phyloP scores from a whole-genome alignment of 2,888 invertebrate species.

The Chloroclystis v-ata region DNA sequence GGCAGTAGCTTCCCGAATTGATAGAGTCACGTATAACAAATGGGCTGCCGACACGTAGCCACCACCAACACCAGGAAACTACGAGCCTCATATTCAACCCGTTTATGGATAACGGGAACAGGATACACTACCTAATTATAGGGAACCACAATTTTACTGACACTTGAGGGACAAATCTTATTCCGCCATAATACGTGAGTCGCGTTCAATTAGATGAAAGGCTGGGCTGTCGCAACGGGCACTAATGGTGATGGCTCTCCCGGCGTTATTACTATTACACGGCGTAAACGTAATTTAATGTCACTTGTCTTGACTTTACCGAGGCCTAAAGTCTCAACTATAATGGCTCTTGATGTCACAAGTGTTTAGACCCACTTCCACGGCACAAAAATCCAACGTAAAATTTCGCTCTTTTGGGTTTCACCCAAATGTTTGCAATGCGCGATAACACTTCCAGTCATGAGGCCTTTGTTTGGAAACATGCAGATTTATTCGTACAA shows the following conservation, averaged over 20 bases:
- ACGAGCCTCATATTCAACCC: slow-evolving; percentile 39
- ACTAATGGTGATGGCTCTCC: slow-evolving; percentile 17
- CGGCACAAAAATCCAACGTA: too few relatives aligned
- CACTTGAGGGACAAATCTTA: slow-evolving; percentile 37
- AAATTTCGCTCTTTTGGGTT: too few relatives aligned
- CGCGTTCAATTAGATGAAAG: slow-evolving; percentile 22
- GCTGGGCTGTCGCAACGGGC: slow-evolving; percentile 8
- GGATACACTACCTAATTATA: slow-evolving; percentile 45
- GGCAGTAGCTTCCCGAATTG: slow-evolving; percentile 19
- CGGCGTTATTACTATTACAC: slow-evolving; percentile 12
- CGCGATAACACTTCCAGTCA: not conserved
- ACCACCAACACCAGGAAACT: slow-evolving; percentile 46
- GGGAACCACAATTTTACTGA: slow-evolving; percentile 35
- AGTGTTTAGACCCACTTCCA: not conserved
- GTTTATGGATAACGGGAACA: slow-evolving; percentile 45
- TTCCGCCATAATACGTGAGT: slow-evolving; percentile 25
- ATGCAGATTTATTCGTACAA: not conserved
- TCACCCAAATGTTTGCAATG: not conserved
- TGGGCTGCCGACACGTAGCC: slow-evolving; percentile 38
- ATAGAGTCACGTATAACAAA: slow-evolving; percentile 37
- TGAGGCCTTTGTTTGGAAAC: not conserved
- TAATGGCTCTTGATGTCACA: not conserved
- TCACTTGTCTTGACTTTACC: not conserved
- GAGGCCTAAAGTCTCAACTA: not conserved
- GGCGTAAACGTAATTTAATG: slow-evolving; percentile 18